Evolutionary conservation across 1,140 invertebrate species (phyloP), one percentile per base, ranked within the genome.

Genomic region (Solenopsis fugax): DNA sequence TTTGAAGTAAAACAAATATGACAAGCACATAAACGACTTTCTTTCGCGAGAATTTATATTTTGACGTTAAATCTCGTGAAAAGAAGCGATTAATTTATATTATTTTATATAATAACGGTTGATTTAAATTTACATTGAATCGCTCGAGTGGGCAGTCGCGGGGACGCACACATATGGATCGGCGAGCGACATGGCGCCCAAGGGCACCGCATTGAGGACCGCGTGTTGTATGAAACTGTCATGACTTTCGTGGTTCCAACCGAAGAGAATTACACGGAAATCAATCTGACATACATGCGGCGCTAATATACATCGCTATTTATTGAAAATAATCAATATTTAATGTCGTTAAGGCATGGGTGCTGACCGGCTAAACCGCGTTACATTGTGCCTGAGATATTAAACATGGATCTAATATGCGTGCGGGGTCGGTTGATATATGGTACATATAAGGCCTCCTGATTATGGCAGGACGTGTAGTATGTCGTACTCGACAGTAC

Each of bases 251-350:
- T 13, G 71, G 41, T 75, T 4, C 54, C 69, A 54, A 50, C 4
- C 21, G 54, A 73, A 73, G 80, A 48, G 80, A 82, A 82, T 82
- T 82, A 60, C 69, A 60, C 34, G 24, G 52, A 58, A 56, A 72
- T 56, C 21, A 34, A 73, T 82, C 54, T 73, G 80, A 60, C 80
- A 54, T 60, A 71, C 37, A 54, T 18, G 48, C n/a, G 13, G 21
- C 37, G 10, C 45, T 37, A 52, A 80, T 80, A 65, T 52, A 54
- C n/a, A 41, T 21, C n/a, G 16, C 4, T 48, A 48, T 75, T 73
- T 84, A 64, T 75, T 75, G 24, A 69, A 24, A 48, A 48, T 21
- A 18, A 84, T 84, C 41, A 48, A 34, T 84, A 75, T 73, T 84
- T 84, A 84, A 73, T 75, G 69, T 82, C 29, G 41, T 73, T 56